Conservation (phyloP, 2,797 vertebrate species). For the Gymnodraco acuticeps region DNA sequence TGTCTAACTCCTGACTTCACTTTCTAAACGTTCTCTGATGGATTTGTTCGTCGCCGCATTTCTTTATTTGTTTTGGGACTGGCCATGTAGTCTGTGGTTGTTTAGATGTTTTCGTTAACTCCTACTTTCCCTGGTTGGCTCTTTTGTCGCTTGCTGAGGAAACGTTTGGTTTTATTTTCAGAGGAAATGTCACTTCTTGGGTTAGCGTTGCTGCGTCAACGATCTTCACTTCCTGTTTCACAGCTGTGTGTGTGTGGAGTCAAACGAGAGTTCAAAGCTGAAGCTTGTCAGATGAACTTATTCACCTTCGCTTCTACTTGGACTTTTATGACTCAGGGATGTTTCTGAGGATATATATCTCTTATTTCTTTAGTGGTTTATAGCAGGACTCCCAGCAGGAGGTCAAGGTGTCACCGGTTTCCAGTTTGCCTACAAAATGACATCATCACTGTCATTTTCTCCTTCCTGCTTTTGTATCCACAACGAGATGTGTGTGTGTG, state of each 20-base stretch:
- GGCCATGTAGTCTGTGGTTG: background rate
- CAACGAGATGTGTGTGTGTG: constrained; percentile 6
- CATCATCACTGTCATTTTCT: constrained; percentile 22
- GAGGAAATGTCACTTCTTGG: constrained; percentile 33
- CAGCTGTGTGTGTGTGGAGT: constrained; percentile 23
- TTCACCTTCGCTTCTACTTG: no score
- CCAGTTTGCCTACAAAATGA: constrained; percentile 20
- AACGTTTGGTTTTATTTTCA: constrained; percentile 9
- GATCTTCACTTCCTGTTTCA: constrained; percentile 47
- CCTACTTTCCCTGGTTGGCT: background rate
- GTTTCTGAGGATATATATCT: no score
- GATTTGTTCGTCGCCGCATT: background rate
- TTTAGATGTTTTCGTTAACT: background rate
- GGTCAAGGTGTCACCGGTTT: background rate
- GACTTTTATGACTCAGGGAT: no score
- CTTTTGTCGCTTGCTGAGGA: background rate
- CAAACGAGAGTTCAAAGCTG: no score
- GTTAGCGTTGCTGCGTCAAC: constrained; percentile 43
- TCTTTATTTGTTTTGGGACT: background rate
- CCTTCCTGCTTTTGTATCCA: constrained; percentile 55
- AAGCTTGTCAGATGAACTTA: no score
- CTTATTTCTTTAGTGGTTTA: background rate
- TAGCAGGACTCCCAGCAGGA: constrained; percentile 2
- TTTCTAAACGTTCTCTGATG: background rate
- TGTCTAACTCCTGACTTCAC: background rate